Base-by-base conservation (phyloP, 2,113 vertebrate genomes). In the Excalfactoria chinensis region DNA sequence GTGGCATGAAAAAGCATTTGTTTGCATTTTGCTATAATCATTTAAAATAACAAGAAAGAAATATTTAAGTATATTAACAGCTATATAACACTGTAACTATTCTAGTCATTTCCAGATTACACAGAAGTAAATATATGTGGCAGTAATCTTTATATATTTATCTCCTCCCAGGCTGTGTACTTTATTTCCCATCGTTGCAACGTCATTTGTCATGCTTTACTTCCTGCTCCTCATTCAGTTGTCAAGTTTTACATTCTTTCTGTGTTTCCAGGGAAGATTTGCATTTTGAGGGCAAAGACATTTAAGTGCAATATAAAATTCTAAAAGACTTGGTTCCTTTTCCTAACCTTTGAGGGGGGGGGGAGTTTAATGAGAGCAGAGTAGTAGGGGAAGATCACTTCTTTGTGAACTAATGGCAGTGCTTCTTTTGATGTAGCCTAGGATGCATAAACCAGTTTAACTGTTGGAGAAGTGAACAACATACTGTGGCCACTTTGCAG, bases 231-330 rank as follows among this genome's bases (percentile, higher is more conserved):
- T 82, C 67, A 89, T 72, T 74, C 67, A 58, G 5, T n/a, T 89
- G 89, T 63, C 86, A 79, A 64, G 40, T 66, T 83, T 93, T 66
- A 66, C 15, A 83, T 90, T 91, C 83, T 43, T 26, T 41, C 48
- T 73, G 40, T 62, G 59, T 73, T 80, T 58, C 58, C 75, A 75
- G 44, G 35, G 55, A 73, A 83, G 64, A 93, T 83, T 90, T 85
- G 63, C 40, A 75, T 96, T 85, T 89, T 79, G 59, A 91, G 44
- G 49, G 63, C 91, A 87, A 90, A 91, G 56, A 48, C 77, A 60
- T 92, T 95, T 86, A 95, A 91, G 78, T 78, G 53, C 32, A 82
- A 49, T 81, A 41, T 43, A 84, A 35, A 37, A 63, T 80, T 60
- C 34, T 81, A 58, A 84, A 71, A 91, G 62, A 60, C 34, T 84